Evolutionary conservation across 2,888 invertebrate species (phyloP).

Genomic region (Strigamia crassipes): DNA sequence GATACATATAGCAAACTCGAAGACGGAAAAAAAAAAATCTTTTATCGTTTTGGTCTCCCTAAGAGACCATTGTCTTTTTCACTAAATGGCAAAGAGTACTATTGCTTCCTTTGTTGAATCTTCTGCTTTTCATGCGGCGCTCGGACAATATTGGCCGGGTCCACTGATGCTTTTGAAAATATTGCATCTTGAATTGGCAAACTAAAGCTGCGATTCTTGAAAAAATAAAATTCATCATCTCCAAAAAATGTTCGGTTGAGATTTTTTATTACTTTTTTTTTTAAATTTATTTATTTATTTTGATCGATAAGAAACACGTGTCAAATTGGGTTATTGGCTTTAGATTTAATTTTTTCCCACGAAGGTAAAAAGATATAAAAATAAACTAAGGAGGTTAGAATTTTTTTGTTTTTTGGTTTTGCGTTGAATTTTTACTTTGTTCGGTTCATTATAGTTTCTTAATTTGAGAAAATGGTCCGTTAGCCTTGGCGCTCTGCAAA

Average conservation of each 20-base stretch:
- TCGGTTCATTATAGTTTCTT: not conserved
- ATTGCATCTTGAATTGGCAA: not conserved
- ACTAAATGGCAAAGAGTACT: slow-evolving; percentile 28
- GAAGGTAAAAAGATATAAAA: not conserved
- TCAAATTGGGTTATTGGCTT: slow-evolving; percentile 9
- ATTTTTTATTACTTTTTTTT: not conserved
- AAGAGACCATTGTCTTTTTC: slow-evolving; percentile 32
- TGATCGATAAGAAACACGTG: not conserved
- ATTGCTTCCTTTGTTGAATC: slow-evolving; percentile 6
- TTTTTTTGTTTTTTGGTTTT: not conserved
- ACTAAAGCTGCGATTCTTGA: not conserved
- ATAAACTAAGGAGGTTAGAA: not conserved
- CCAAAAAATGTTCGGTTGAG: not conserved
- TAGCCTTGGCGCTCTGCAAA: not conserved
- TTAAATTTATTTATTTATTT: not conserved
- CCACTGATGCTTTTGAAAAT: not conserved
- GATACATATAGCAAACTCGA: slow-evolving; percentile 2
- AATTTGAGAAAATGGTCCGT: slow-evolving; percentile 28
- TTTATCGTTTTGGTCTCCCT: slow-evolving; percentile 26
- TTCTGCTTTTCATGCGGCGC: not conserved
- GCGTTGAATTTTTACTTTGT: not conserved
- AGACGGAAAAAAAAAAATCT: not conserved
- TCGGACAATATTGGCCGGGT: slow-evolving; percentile 5
- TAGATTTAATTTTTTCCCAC: not conserved
- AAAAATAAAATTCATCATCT: not conserved